Conservation (phyloP, 2,888 invertebrate species). For the Apodemia zela region DNA sequence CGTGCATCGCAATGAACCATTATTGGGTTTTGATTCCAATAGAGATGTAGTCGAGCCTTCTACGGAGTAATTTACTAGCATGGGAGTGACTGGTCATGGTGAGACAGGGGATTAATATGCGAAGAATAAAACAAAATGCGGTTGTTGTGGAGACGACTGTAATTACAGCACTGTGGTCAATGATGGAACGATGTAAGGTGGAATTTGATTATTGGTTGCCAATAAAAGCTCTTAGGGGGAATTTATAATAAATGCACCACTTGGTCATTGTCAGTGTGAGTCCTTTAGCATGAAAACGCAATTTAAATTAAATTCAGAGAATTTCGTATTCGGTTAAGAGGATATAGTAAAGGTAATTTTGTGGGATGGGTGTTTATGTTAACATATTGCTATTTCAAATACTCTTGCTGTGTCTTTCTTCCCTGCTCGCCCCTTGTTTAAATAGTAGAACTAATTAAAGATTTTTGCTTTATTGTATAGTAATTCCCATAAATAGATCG, state of each 20-base stretch:
- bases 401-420: neutral
- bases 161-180: conserved; percentile 33
- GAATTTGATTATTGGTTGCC: conserved; percentile 33
- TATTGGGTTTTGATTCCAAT: conserved; percentile 54
- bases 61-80: conserved; percentile 49
- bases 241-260: conserved; percentile 26
- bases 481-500: too few species aligned
- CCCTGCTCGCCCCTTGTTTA: too few species aligned
- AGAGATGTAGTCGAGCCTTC: conserved; percentile 48
- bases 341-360: neutral
- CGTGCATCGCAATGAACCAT: conserved; percentile 57
- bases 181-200: conserved; percentile 31
- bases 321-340: conserved; percentile 24
- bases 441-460: too few species aligned
- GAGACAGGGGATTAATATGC: conserved; percentile 48
- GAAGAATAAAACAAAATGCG: conserved; percentile 34
- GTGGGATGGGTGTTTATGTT: neutral
- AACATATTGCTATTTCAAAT: neutral
- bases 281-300: conserved; percentile 19
- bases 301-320: conserved; percentile 15
- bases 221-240: conserved; percentile 28
- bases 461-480: too few species aligned
- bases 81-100: conserved; percentile 55
- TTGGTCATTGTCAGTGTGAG: conserved; percentile 27
- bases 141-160: conserved; percentile 30